Evolutionary conservation across 2,797 vertebrate genomes (phyloP).

Genomic region (Enteromius unitaeniatus): DNA sequence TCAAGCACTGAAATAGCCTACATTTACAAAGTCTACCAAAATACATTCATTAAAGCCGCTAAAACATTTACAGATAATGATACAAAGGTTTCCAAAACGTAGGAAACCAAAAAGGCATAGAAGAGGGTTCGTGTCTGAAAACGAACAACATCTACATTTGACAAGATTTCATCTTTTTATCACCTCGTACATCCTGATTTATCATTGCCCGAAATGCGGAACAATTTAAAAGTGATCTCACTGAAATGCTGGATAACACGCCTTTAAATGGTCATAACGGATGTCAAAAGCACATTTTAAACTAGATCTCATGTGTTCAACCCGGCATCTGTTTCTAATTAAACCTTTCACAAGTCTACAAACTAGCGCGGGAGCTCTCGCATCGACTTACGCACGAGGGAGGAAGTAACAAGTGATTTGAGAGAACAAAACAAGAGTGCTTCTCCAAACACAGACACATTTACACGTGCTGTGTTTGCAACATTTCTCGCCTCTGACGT

Average conservation of each 20-base stretch:
- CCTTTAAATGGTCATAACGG: background rate
- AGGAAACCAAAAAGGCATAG: background rate
- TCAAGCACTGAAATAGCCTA: too few species aligned
- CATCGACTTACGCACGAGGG: slow-evolving; percentile 2
- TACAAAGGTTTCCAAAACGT: background rate
- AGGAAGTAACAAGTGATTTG: slow-evolving; percentile 42
- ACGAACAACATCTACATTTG: background rate
- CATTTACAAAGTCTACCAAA: background rate
- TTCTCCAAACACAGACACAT: background rate
- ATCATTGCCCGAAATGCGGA: slow-evolving; percentile 6
- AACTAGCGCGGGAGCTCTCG: background rate
- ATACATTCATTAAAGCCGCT: background rate
- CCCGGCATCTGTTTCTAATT: slow-evolving; percentile 44
- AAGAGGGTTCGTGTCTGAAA: background rate
- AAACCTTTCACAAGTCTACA: slow-evolving; percentile 15
- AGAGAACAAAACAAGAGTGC: slow-evolving; percentile 3
- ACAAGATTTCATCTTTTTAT: background rate
- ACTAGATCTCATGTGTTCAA: background rate
- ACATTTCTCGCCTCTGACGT: background rate
- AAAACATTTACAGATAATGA: too few species aligned
- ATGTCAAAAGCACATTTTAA: slow-evolving; percentile 12
- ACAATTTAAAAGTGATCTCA: background rate
- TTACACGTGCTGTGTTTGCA: slow-evolving; percentile 12
- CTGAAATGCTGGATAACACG: background rate
- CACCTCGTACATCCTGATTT: background rate